phyloP scores from a whole-genome alignment of 2,888 invertebrate genomes.

The Macrosiphum euphorbiae region DNA sequence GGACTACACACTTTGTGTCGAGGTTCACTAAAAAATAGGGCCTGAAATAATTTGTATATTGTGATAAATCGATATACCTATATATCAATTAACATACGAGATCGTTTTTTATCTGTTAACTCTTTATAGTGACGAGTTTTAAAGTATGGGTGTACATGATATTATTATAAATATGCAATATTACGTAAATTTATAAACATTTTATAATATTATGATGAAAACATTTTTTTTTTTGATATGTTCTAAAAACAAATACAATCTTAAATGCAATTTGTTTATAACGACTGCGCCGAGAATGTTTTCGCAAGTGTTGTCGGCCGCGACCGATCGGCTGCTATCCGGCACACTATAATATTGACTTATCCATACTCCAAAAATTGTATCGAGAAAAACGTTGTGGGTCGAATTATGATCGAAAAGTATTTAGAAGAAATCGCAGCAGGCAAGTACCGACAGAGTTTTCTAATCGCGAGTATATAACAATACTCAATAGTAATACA shows the following conservation, averaged over 20 bases:
- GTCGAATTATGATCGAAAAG: background rate
- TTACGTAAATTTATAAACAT: too few species aligned
- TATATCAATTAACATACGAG: background rate
- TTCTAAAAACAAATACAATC: background rate
- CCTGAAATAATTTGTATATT: background rate
- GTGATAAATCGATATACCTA: background rate
- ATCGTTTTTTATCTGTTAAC: background rate
- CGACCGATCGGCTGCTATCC: background rate
- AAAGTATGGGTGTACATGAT: too few species aligned
- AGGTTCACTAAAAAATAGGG: too few species aligned
- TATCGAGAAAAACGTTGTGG: background rate
- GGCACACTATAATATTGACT: background rate
- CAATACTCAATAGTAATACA: background rate
- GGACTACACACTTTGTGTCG: too few species aligned
- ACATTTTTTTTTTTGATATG: background rate
- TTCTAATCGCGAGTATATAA: background rate
- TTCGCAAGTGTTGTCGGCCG: background rate
- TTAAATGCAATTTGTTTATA: slow-evolving; percentile 26
- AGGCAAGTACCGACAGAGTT: background rate
- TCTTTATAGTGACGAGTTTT: background rate
- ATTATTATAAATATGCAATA: too few species aligned
- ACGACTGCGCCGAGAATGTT: background rate
- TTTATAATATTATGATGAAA: background rate
- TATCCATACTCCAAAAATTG: background rate
- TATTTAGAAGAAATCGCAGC: background rate